Base-by-base conservation (phyloP, 2,113 vertebrate genomes). In the Cyprinus carpio region DNA sequence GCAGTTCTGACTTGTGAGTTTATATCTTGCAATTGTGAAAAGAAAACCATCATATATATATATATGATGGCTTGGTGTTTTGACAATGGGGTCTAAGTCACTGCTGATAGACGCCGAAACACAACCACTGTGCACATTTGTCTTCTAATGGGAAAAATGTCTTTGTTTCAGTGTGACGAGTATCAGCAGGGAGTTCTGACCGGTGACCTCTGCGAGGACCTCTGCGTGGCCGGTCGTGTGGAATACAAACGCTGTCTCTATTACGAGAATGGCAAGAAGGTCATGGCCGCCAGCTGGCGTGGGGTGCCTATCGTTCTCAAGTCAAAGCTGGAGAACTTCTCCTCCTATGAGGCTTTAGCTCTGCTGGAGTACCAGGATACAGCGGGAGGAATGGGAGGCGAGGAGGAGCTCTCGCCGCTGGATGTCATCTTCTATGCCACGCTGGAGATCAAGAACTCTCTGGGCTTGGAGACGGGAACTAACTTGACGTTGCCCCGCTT, bases 241-340 rank as follows among this genome's bases (percentile, higher is more conserved):
- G 93, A 94, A 86, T 99, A 98, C 92, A 95, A 92, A 72, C 95
- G 95, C 87, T 99, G 98, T 75, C 96, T 99, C 65, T 96, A 98
- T 92, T 97, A 96, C 1, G 95, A 98, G 87, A 94, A 95, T 15
- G 98, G 98, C 56, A 99, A 99, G 92, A 99, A 98, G 93, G 98
- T 99, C 90, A 96, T 99, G 72, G 96, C 96, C 89, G 98, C 97
- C 0, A 94, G 93, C 54, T 99, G 98, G 98, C 94, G 94, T 23
- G 97, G 96, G 31, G 91, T 87, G 23, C 95, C 95, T 2, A 79
- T 99, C 58, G 94, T 99, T 87, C 94, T 99, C 88, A 99, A 99
- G 90, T 97, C 98, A 90, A 96, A 96, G 86, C 95, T 96, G 85
- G 98, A 97, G 89, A 95, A 96, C 76, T 98, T 99, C 94, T 94